Base-by-base conservation (phyloP, 2,888 invertebrate species). In the Sesamia inferens region DNA sequence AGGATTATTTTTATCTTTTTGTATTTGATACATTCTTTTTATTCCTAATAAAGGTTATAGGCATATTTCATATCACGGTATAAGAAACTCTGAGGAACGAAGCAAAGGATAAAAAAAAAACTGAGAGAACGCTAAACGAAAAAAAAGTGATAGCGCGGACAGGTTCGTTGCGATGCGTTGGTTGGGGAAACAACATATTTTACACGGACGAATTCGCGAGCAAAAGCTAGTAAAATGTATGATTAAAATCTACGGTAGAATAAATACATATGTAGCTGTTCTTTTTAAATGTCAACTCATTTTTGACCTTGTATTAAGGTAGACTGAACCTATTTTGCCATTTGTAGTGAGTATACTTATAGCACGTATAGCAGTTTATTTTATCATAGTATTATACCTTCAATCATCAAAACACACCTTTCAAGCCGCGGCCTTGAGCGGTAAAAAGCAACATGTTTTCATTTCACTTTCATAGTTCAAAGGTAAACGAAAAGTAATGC, bases 341-440 rank as follows among this genome's bases (percentile, higher is more conserved):
- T 10, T 1, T 44, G 24, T 39, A 24, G 2, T 44, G 44, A 44
- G 16, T 22, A 31, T 31, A 31, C 2, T 11, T 11, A 24, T 51
- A 51, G 16, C 55, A 57, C 5, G 10, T 19, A 51, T n/a, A n/a
- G 7, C 14, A 11, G 62, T 10, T 16, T 47, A 61, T 63, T 68
- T 31, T 68, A 47, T 8, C n/a, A 65, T 19, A 51, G 19, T 19
- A 51, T 64, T n/a, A 54, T 11, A 58, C 13, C 0, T 73, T 67
- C 8, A 58, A 47, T 54, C 31, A 73, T 14, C 58, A 22, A 47
- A 78, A 39, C 59, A 59, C 68, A 65, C 77, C 54, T 58, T 68
- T 64, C 31, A n/a, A 64, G 13, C 24, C 16, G 1, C 24, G 78
- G n/a, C 78, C 78, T 78, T 62, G 76, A 61, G 71, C 71, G 76